Evolutionary conservation across 1,140 invertebrate species (phyloP), one percentile per base, ranked within the genome.

Genomic region (Papilio machaon): DNA sequence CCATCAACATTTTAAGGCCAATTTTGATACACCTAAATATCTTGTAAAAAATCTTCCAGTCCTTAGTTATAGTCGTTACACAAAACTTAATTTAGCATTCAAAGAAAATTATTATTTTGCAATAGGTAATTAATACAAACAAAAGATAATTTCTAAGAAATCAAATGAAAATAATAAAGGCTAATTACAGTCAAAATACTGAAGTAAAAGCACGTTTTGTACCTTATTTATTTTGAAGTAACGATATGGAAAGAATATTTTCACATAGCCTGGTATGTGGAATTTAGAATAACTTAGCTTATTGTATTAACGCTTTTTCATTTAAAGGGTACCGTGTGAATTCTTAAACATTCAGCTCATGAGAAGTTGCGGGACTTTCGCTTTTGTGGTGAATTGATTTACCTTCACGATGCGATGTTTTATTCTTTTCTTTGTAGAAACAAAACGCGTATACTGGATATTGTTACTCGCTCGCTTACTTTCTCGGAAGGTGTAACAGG

Each of bases 401-500:
- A 70, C 64, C 64, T 70, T 70, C 64, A 38, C 64, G 64, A 70
- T 70, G 64, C 30, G 30, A 70, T 70, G 30, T 70, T 70, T 70
- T 70, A 70, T 70, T 64, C 60, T 64, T 35, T 70, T 70, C 64
- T 70, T 35, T 70, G 30, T 70, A 67, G 23, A 67, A 67, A 35
- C 64, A 70, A 64, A 70, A 70, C 64, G 23, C 23, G 30, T 70
- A 30, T 70, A 38, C 23, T 70, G 64, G 11, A 70, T 70, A 70
- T 70, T 70, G 64, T 70, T 70, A 70, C 64, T 35, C 64, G 54
- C 54, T 58, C 54, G 64, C 30, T 70, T 70, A 70, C 64, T 70
- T 70, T 70, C 64, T 70, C 64, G 64, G 64, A 70, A 70, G 23
- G 30, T 35, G 64, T 70, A 70, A 70, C 30, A 15, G 64, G 64